Evolutionary conservation across 2,888 invertebrate species (phyloP).

Genomic region (Deladenus siricidicola): DNA sequence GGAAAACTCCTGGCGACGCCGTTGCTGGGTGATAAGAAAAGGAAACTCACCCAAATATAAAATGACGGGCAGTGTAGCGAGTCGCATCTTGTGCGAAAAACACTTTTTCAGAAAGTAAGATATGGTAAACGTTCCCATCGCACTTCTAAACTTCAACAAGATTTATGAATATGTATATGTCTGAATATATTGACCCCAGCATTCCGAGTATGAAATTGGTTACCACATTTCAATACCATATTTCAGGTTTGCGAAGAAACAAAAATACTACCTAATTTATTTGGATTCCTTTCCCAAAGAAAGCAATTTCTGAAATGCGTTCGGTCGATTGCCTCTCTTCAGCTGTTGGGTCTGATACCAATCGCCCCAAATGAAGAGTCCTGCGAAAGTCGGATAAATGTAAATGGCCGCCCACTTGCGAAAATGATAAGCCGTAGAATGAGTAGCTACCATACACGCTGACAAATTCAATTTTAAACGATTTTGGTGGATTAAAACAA

Average conservation of each 20-base stretch:
- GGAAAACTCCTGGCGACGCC: too few relatives aligned
- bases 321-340: slow-evolving; percentile 36
- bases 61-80: slow-evolving; percentile 18
- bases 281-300: background rate
- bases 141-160: background rate
- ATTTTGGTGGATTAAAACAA: too few relatives aligned
- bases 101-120: background rate
- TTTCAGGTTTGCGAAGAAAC: background rate
- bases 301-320: slow-evolving; percentile 27
- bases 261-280: background rate
- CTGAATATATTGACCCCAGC: background rate
- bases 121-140: slow-evolving; percentile 45
- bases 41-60: slow-evolving; percentile 30
- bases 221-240: too few relatives aligned
- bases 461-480: too few relatives aligned
- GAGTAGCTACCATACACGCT: background rate
- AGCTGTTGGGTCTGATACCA: slow-evolving; percentile 48
- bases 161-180: background rate
- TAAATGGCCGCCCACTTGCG: background rate
- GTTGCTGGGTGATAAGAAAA: too few relatives aligned
- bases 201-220: too few relatives aligned
- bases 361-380: slow-evolving; percentile 38
- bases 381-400: slow-evolving; percentile 12
- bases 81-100: background rate
- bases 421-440: background rate